Conservation (phyloP, 2,888 invertebrate genomes). For the Dexiosoma caninum region DNA sequence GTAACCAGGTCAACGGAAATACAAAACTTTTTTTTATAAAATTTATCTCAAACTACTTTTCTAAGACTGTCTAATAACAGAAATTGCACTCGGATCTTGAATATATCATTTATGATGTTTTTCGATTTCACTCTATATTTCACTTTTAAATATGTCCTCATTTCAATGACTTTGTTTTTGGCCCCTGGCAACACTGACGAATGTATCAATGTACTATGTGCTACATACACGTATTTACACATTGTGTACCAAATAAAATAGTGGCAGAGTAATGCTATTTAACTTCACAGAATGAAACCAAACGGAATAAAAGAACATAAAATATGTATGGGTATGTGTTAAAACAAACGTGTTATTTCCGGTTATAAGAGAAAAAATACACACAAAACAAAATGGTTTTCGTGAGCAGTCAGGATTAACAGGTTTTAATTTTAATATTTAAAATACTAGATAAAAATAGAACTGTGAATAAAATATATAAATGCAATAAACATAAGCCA, state of each 20-base stretch:
- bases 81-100: too few species aligned
- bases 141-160: too few species aligned
- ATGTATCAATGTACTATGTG: background rate
- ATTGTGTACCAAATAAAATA: background rate
- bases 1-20: too few species aligned
- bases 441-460: background rate
- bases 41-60: too few species aligned
- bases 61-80: too few species aligned
- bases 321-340: conserved; percentile 53
- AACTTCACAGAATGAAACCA: conserved; percentile 11
- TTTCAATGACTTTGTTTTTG: too few species aligned
- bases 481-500: conserved; percentile 1
- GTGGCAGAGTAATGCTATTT: background rate
- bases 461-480: background rate
- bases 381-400: conserved; percentile 26
- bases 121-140: too few species aligned
- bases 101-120: too few species aligned
- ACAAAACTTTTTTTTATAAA: too few species aligned
- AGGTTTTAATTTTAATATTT: conserved; percentile 49
- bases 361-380: conserved; percentile 50
- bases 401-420: conserved; percentile 50
- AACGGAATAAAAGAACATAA: conserved; percentile 36
- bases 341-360: conserved; percentile 60
- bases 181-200: background rate
- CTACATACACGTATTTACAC: background rate